A percentile compares a stretch with the other conserved stretches of the same genome.
phyloP scores from a whole-genome alignment of 2,888 invertebrate genomes.

The Tyria jacobaeae region DNA sequence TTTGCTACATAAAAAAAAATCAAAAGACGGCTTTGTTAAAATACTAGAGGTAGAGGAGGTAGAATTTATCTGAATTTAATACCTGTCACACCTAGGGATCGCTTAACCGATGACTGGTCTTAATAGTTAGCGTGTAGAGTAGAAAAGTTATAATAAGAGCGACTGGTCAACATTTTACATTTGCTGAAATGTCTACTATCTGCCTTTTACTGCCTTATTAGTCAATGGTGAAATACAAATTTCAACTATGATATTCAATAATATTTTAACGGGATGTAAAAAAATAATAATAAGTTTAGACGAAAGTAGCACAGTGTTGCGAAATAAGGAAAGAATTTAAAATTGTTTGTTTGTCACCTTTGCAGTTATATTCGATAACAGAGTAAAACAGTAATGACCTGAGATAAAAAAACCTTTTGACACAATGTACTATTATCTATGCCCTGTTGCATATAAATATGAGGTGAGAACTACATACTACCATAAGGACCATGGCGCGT shows the following conservation, averaged over 20 bases:
- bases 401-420: constrained; percentile 37
- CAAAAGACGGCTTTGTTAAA: too few species aligned
- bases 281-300: neutral
- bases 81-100: too few species aligned
- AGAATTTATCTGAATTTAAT: too few species aligned
- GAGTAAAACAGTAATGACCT: constrained; percentile 41
- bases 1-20: too few species aligned
- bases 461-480: constrained; percentile 29
- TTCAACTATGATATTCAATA: neutral
- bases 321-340: constrained; percentile 25
- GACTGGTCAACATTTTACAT: too few species aligned
- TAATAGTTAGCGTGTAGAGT: too few species aligned
- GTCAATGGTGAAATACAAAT: neutral
- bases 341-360: constrained; percentile 30
- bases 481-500: constrained; percentile 71
- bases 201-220: too few species aligned
- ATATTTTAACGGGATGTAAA: neutral
- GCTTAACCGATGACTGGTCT: too few species aligned
- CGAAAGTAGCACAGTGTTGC: neutral
- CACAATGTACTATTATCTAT: constrained; percentile 33
- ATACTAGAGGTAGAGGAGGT: too few species aligned
- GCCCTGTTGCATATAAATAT: constrained; percentile 55
- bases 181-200: too few species aligned
- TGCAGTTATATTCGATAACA: constrained; percentile 36
- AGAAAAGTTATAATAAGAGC: too few species aligned